Evolutionary conservation across 2,888 invertebrate genomes (phyloP), one percentile per base, ranked within the genome.

Genomic region (Cantharis flavilabris): DNA sequence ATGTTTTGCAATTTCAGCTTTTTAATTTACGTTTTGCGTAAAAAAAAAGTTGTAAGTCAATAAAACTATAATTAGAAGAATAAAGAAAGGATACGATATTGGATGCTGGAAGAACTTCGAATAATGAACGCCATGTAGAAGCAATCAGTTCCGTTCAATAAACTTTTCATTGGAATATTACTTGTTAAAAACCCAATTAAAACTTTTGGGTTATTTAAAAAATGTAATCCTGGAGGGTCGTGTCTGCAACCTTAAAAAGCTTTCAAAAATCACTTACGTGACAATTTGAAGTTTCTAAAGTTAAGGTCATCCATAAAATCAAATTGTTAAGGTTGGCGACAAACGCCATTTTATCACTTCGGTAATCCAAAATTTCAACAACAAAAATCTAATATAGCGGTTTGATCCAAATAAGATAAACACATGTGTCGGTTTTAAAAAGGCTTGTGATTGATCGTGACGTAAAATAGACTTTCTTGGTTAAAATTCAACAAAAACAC

Each of bases 391-490:
- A 49, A 62, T 70, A 20, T 13, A 26, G 62, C 62, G 62, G 62
- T 20, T 70, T 26, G 71, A 71, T 71, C 28, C n/a, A 71, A n/a
- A 30, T 64, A 16, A 62, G 71, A 71, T 71, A 71, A 71, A 18
- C 20, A 30, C 16, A 71, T 64, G 71, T 71, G 71, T 71, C 71
- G 30, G 63, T 64, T 71, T 26, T 71, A 64, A 71, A 64, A 16
- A 71, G 64, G 64, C 71, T 9, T 26, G 64, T 71, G 71, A 71
- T 71, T 71, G 71, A 71, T 71, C 63, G 20, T 64, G 71, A 71
- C 28, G 26, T n/a, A 11, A 64, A 71, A 71, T 30, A 63, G 28
- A 23, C 63, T 71, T 16, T 23, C 28, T 13, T 64, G 71, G 64
- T 71, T 71, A 71, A 71, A 71, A 64, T 28, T 64, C 64, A 64